Conservation (phyloP, 2,888 invertebrate species). For the Lysandra bellargus region DNA sequence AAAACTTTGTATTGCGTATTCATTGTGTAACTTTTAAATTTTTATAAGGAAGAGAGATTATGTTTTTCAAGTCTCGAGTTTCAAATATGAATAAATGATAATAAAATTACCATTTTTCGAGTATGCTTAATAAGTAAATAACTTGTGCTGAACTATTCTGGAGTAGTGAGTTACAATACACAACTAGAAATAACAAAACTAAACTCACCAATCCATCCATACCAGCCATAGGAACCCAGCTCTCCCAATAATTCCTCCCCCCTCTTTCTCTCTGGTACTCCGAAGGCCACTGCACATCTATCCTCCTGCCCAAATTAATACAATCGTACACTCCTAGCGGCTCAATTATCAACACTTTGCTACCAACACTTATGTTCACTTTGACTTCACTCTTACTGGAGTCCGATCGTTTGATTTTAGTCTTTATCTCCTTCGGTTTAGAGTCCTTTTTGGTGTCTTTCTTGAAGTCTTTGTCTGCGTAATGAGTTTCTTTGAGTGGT, state of each 20-base stretch:
- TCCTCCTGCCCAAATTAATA: slow-evolving; percentile 92
- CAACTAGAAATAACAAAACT: too few relatives aligned
- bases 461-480: slow-evolving; percentile 52
- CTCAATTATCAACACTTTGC: slow-evolving; percentile 72
- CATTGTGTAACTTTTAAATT: too few relatives aligned
- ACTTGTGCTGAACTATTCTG: too few relatives aligned
- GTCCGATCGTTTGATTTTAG: slow-evolving; percentile 70
- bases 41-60: too few relatives aligned
- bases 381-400: slow-evolving; percentile 66
- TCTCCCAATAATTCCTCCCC: slow-evolving; percentile 91
- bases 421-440: slow-evolving; percentile 68
- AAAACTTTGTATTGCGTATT: too few relatives aligned
- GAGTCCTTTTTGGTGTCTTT: slow-evolving; percentile 60
- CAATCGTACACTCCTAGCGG: slow-evolving; percentile 89
- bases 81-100: too few relatives aligned
- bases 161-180: too few relatives aligned
- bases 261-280: slow-evolving; percentile 93
- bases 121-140: too few relatives aligned
- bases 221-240: slow-evolving; percentile 93
- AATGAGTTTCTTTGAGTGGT: slow-evolving; percentile 62
- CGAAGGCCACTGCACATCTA: slow-evolving; percentile 97
- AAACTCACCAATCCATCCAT: slow-evolving; percentile 91
- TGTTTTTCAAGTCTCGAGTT: too few relatives aligned
- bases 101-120: too few relatives aligned
- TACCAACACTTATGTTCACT: slow-evolving; percentile 68